Conservation (phyloP, 2,113 vertebrate genomes). For the Pithys albifrons region DNA sequence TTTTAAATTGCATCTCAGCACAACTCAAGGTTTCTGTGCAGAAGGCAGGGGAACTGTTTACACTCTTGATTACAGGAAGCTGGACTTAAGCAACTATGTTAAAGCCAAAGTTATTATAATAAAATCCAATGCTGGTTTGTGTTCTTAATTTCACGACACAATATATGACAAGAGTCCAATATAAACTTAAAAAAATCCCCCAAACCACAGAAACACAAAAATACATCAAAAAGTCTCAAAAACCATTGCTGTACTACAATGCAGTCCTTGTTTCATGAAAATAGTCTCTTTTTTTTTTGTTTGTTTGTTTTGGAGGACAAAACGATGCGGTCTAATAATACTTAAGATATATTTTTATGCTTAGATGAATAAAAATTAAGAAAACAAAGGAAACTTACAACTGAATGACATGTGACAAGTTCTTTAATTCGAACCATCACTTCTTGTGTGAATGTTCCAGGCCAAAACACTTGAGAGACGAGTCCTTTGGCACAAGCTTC, state of each 20-base stretch:
- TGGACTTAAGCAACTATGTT: not conserved
- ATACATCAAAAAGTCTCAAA: not conserved
- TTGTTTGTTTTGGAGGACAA: not conserved
- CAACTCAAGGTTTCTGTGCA: not conserved
- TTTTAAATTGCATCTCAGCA: not conserved
- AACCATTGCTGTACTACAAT: not conserved
- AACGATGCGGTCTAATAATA: not conserved
- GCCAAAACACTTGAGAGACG: conserved; percentile 98
- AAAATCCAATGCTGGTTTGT: not conserved
- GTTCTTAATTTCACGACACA: not conserved
- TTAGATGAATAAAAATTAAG: not conserved
- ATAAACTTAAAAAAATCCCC: not conserved
- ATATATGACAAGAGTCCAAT: not conserved
- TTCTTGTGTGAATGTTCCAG: conserved; percentile 95
- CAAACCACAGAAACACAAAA: not conserved
- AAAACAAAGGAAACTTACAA: conserved; percentile 80
- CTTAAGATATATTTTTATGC: not conserved
- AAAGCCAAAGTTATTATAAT: not conserved
- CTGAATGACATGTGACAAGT: conserved; percentile 88
- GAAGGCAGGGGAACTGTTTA: not conserved
- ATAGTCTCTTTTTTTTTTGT: not conserved
- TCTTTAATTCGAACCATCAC: conserved; percentile 96
- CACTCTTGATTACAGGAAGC: rapidly evolving
- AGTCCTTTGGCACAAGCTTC: conserved; percentile 95
- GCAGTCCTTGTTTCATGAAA: not conserved